Conservation (phyloP, 2,888 invertebrate genomes). For the Dynastes hyllus region DNA sequence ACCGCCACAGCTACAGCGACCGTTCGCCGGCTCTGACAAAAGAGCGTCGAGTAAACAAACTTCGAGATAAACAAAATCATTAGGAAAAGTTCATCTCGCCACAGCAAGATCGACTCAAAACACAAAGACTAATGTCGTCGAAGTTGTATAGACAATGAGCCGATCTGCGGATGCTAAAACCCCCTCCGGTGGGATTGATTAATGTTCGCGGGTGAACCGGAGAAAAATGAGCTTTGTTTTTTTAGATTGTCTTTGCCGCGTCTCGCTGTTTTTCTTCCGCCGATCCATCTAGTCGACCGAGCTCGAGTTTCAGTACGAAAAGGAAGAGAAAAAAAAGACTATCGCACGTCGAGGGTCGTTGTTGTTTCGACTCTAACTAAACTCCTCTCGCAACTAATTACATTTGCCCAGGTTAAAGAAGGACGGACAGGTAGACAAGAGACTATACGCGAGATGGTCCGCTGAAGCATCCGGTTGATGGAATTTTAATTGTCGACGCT, state of each 20-base stretch:
- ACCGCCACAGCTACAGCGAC: not conserved
- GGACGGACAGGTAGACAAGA: not conserved
- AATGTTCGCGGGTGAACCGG: conserved; percentile 62
- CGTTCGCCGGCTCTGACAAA: conserved; percentile 6
- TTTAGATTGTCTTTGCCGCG: conserved; percentile 17
- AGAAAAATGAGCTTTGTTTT: conserved; percentile 65
- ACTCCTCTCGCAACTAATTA: conserved; percentile 29
- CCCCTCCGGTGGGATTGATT: conserved; percentile 62
- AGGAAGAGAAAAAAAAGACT: conserved; percentile 54
- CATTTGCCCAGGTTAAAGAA: conserved; percentile 24
- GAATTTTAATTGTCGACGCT: conserved; percentile 65
- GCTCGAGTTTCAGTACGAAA: conserved; percentile 50
- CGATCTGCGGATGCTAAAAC: conserved; percentile 53
- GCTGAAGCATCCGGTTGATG: conserved; percentile 58
- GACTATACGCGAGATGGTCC: not conserved
- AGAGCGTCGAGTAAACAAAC: conserved; percentile 38
- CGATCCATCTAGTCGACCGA: conserved; percentile 36
- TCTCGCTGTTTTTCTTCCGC: conserved; percentile 31
- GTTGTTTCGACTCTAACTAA: conserved; percentile 12
- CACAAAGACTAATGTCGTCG: conserved; percentile 55
- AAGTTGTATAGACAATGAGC: conserved; percentile 55
- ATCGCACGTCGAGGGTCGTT: conserved; percentile 6
- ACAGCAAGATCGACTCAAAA: conserved; percentile 36
- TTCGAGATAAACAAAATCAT: conserved; percentile 47
- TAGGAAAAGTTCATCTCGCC: conserved; percentile 22